Base-by-base conservation (phyloP, 2,797 vertebrate species). In the Dromococcyx pavoninus region DNA sequence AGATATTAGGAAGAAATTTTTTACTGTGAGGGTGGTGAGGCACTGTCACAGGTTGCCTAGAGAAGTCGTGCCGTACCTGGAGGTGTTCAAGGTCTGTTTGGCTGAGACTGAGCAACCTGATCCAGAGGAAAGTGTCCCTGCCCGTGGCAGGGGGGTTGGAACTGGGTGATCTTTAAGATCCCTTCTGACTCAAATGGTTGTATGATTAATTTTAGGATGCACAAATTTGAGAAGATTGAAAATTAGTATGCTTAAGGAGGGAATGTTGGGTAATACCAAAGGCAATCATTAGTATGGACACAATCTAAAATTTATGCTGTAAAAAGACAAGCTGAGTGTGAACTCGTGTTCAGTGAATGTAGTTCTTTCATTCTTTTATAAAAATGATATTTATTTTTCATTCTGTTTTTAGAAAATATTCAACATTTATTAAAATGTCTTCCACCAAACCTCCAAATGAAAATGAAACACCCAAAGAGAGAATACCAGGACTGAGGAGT, bases 401-500 rank as follows among this genome's bases (percentile, higher is more conserved):
- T 75, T 91, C 37, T 94, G 5, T 44, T 94, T 94, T 93, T 94
- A 97, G 97, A 90, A 94, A 78, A 6, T 67, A 69, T 19, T 94
- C 66, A 41, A 22, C 37, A 4, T 70, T 60, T 75, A 33, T 82
- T 70, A 94, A 88, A 62, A 99, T 99, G 99, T 94, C 98, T 43
- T 97, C 98, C 57, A 56, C 97, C 21, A 98, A 98, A 22, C 91
- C 89, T 84, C 94, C 94, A 24, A 71, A 86, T 77, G 93, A 97
- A 95, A 96, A 96, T 60, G 97, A 97, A 84, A 33, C 66, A 13
- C 43, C 94, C n/a, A 97, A 93, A 89, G 98, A 97, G 22, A 98
- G 97, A 93, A 98, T 73, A 10, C 98, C 98, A 7, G 99, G 99
- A 41, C 96, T 99, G 92, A 98, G 98, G 78, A 98, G 96, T 2